These are phyloP conservation scores for Scaptomyza reducta DNA, from an alignment of 2,888 invertebrate genomes.

Conservation along the genomic window DNA sequence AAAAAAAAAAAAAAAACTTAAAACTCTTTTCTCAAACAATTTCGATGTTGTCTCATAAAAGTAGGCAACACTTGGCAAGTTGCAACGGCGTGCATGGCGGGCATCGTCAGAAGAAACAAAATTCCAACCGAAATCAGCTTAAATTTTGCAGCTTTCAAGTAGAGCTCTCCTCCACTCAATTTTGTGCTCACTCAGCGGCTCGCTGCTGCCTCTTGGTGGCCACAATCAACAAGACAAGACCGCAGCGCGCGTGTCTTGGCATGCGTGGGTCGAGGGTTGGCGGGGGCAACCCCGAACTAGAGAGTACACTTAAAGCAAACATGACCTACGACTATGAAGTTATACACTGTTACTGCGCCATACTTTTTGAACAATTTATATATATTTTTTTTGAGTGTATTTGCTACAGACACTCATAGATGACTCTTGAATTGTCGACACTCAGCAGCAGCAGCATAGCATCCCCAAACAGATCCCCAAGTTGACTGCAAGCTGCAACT, in stretches of 20 bases:
- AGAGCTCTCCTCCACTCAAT: constrained; percentile 48
- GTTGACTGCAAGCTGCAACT: constrained; percentile 42
- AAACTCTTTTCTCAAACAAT: constrained; percentile 33
- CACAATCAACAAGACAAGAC: constrained; percentile 47
- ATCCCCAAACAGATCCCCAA: constrained; percentile 2
- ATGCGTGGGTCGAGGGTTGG: constrained; percentile 21
- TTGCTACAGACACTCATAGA: constrained; percentile 47
- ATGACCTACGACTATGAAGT: neutral
- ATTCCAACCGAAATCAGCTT: constrained; percentile 44
- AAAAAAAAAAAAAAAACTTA: neutral
- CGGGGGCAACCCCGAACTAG: neutral
- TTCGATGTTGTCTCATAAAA: constrained; percentile 13
- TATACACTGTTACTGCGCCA: neutral
- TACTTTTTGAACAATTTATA: neutral
- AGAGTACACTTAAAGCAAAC: neutral
- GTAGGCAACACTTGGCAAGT: constrained; percentile 35
- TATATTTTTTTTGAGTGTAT: constrained; percentile 7
- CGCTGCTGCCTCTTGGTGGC: constrained; percentile 13
- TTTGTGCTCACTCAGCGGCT: constrained; percentile 53
- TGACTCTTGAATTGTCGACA: constrained; percentile 51
- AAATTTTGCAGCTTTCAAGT: constrained; percentile 60
- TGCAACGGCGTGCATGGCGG: constrained; percentile 4
- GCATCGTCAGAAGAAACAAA: constrained; percentile 26
- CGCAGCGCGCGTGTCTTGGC: constrained; percentile 45
- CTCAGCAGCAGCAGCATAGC: constrained; percentile 12